phyloP scores from a whole-genome alignment of 2,797 vertebrate genomes.

The Bradypodion ventrale region DNA sequence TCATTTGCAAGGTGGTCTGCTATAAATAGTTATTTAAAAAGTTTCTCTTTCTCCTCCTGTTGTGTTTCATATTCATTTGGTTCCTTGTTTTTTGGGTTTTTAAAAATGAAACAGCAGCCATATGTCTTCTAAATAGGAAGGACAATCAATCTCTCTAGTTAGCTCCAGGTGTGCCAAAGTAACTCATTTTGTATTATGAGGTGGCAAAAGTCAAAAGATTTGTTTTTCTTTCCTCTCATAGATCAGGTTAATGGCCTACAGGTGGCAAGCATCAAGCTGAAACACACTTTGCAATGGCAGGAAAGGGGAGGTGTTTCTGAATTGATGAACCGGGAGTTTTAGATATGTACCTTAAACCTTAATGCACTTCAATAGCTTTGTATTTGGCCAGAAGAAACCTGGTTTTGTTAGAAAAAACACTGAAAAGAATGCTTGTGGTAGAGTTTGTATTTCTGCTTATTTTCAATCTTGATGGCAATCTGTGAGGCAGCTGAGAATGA shows the following conservation, averaged over 20 bases:
- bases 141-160: slow-evolving; percentile 19
- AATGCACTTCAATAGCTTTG: not conserved
- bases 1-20: not conserved
- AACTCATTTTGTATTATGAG: not conserved
- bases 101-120: slow-evolving; percentile 12
- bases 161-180: slow-evolving; percentile 13
- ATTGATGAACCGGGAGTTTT: not conserved
- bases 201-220: not conserved
- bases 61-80: not conserved
- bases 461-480: not conserved
- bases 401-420: not conserved
- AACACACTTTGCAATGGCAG: not conserved
- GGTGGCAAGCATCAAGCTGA: slow-evolving; percentile 2
- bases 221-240: not conserved
- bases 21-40: not conserved
- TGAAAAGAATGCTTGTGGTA: not conserved
- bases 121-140: not conserved
- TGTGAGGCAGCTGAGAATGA: not conserved
- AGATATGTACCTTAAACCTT: not conserved
- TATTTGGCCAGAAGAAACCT: not conserved
- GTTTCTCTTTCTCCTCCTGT: not conserved
- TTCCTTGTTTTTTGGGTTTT: not conserved
- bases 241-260: not conserved
- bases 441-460: not conserved
- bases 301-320: not conserved